A percentile compares a stretch with the other conserved stretches of the same genome.
Evolutionary conservation across 2,888 invertebrate species (phyloP).

Genomic region (Drosophila incognita): DNA sequence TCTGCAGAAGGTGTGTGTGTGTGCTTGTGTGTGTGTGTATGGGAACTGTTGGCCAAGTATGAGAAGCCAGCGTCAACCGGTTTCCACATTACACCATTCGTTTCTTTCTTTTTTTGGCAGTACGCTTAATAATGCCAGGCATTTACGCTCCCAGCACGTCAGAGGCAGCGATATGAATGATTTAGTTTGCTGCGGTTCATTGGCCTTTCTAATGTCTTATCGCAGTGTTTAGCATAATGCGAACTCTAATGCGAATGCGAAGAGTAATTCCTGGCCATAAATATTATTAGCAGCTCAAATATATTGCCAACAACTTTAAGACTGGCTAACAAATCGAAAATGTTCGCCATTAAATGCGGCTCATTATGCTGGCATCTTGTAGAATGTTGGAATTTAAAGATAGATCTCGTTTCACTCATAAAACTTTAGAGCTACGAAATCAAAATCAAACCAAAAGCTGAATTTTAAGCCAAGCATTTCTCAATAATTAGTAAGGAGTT

Average conservation of each 20-base stretch:
- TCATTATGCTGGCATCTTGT: conserved; percentile 20
- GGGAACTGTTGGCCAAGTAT: conserved; percentile 62
- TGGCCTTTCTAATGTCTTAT: conserved; percentile 66
- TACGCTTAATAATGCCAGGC: conserved; percentile 24
- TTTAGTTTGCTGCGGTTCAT: conserved; percentile 68
- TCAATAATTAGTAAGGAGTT: not conserved
- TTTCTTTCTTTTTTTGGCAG: conserved; percentile 51
- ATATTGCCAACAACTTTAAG: conserved; percentile 10
- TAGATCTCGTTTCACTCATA: not conserved
- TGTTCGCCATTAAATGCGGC: conserved; percentile 23
- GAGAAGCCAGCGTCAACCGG: conserved; percentile 65
- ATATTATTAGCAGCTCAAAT: conserved; percentile 38
- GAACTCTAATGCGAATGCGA: conserved; percentile 48
- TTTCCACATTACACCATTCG: conserved; percentile 66
- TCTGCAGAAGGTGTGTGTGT: conserved; percentile 18
- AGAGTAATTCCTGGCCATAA: conserved; percentile 60
- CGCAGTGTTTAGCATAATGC: conserved; percentile 68
- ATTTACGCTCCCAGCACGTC: conserved; percentile 23
- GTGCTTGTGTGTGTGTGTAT: conserved; percentile 31
- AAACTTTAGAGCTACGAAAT: not conserved
- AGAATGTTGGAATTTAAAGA: not conserved
- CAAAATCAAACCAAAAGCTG: not conserved
- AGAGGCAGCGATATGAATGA: conserved; percentile 62
- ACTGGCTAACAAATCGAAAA: conserved; percentile 26
- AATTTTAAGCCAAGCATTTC: not conserved